A percentile compares a stretch with the other conserved stretches of the same genome.
These are phyloP conservation scores for Carapus acus DNA, from an alignment of 2,797 vertebrate species.

Conservation along the genomic window DNA sequence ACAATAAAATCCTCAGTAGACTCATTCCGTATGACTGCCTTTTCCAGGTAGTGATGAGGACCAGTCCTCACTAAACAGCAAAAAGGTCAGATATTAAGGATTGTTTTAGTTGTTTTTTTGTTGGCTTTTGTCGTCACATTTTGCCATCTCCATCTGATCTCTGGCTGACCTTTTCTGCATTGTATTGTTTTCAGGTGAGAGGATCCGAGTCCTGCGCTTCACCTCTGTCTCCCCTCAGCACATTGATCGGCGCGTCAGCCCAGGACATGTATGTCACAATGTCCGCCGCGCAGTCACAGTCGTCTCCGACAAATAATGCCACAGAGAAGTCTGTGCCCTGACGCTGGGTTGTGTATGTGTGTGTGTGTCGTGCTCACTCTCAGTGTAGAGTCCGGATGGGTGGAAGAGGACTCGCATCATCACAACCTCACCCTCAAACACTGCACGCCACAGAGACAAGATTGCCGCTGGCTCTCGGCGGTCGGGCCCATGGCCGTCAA, in stretches of 20 bases:
- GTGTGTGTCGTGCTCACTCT: neutral
- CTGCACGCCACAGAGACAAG: slow-evolving; percentile 69
- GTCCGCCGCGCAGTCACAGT: neutral
- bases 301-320: neutral
- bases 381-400: slow-evolving; percentile 76
- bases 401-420: slow-evolving; percentile 68
- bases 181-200: slow-evolving; percentile 55
- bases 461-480: slow-evolving; percentile 73
- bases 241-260: slow-evolving; percentile 40
- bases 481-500: slow-evolving; percentile 62
- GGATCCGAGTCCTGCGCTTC: slow-evolving; percentile 58
- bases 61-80: slow-evolving; percentile 56
- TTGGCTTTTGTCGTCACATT: neutral
- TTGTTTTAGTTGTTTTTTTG: neutral
- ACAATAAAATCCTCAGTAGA: neutral
- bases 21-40: slow-evolving; percentile 22
- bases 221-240: slow-evolving; percentile 49
- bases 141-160: neutral
- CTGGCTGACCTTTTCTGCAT: slow-evolving; percentile 2
- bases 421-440: slow-evolving; percentile 71
- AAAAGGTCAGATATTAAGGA: slow-evolving; percentile 64
- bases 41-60: slow-evolving; percentile 63
- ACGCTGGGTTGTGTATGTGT: no score
- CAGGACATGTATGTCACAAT: slow-evolving; percentile 65
- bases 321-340: no score